Evolutionary conservation across 2,113 vertebrate genomes (phyloP), one percentile per base, ranked within the genome.

Genomic region (Poecilia latipinna): DNA sequence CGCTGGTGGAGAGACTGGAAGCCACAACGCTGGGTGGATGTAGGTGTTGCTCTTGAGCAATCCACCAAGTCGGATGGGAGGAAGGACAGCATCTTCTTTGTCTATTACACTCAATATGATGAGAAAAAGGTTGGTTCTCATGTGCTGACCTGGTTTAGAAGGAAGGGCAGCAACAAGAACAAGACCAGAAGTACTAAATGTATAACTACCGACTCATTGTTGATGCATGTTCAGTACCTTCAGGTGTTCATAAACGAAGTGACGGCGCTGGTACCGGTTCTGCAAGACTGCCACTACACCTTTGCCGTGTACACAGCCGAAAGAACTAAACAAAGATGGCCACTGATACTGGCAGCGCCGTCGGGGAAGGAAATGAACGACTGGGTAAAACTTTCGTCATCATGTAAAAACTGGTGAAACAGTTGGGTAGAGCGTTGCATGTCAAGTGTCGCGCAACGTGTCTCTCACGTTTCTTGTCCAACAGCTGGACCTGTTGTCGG

Each of bases 1-100:
- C 96, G 96, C 32, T 99, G 98, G 98, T 98, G 97, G 97, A 96
- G 97, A 32, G 97, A 96, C 79, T 97, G 97, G 96, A 96, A 96
- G 73, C 98, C 97, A 3, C 93, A 97, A 61, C 96, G 95, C 69
- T 98, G 97, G 97, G 92, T 97, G 82, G 97, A 99, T 0, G 97
- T 97, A 42, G 91, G 94, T 0, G 95, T 98, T 0, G 96, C 96
- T 0, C 94, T 99, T 19, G 98, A 99, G 88, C 97, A 98, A 90
- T 97, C 97, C 90, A 96, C 94, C 0, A 94, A 92, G 44, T 93
- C 91, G 0, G 96, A 96, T 0, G 96, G 96, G 26, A 91, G 79
- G 61, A 95, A 94, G 0, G 97, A 99, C 82, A 96, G 97, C 91
- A 96, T 99, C 82, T 95, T 99, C n/a, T 99, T 99, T 87, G 91